Evolutionary conservation across 2,888 invertebrate genomes (phyloP), one percentile per base, ranked within the genome.

Genomic region (Rotaria macrura): DNA sequence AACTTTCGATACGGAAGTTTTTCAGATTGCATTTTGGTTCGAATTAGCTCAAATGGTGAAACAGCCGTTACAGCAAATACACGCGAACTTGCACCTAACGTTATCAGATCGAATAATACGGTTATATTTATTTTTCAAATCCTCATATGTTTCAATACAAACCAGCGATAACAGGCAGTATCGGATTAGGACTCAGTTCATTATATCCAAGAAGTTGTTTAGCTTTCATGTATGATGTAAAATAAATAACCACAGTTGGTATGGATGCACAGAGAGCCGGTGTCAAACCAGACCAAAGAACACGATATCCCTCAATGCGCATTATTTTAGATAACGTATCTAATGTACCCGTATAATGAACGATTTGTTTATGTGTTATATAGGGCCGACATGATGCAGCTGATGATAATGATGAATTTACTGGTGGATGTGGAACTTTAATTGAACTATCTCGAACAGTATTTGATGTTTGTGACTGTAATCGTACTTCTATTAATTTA

Each of bases 11-110:
- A 90, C 88, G 94, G 94, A 88, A 97, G 92, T 89, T 93, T 94
- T 89, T 95, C 94, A 0, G 97, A 97, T 90, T 99, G 99, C 96
- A 99, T 96, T 92, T 98, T 99, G 0, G 98, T 99, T 89, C 99
- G 93, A 87, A 98, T 94, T 88, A 99, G 93, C 92, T 99, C 99
- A 88, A 99, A 91, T 1, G 99, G 99, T 89, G 95, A 96, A 40
- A 99, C 96, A 88, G 95, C 91, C 6, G 95, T 94, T 7, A 91
- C 92, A 85, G 96, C 94, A 91, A 94, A 93, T 49, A 94, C 90
- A 91, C 88, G 85, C 14, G 86, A 84, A 29, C 85, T 43, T 20
- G 84, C 86, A 49, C 98, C 98, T 43, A 97, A 93, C 12, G 29
- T 29, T 3, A 57, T 25, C 3, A n/a, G 10, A 57, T n/a, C 7